Conservation (phyloP, 2,797 vertebrate species). For the Micromesistius poutassou region DNA sequence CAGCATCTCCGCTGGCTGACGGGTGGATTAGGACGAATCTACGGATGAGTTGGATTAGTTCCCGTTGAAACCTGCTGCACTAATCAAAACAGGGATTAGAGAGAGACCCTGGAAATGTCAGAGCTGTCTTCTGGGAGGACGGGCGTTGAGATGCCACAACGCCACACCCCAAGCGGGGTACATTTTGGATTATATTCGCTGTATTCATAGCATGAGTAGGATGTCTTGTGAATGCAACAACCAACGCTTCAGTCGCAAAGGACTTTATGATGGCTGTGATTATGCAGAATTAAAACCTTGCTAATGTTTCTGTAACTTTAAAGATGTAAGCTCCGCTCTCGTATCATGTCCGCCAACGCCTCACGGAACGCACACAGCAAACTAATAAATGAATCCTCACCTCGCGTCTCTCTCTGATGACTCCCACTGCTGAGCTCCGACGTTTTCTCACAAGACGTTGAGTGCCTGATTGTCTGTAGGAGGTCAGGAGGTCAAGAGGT, state of each 20-base stretch:
- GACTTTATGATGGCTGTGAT: neutral
- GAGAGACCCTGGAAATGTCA: constrained; percentile 68
- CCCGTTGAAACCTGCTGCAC: constrained; percentile 58
- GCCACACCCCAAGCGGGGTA: neutral
- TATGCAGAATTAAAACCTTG: neutral
- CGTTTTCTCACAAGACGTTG: neutral
- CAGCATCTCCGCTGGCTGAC: constrained; percentile 41
- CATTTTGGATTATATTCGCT: constrained; percentile 31
- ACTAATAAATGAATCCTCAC: no score
- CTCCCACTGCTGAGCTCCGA: neutral
- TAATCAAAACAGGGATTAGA: constrained; percentile 63
- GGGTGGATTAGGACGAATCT: constrained; percentile 39
- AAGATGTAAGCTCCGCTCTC: neutral
- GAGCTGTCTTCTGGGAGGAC: constrained; percentile 61
- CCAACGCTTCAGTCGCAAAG: neutral
- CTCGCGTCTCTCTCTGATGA: neutral
- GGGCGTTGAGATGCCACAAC: constrained; percentile 6
- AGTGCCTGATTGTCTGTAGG: neutral
- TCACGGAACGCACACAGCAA: no score
- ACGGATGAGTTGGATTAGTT: constrained; percentile 52
- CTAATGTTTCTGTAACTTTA: neutral
- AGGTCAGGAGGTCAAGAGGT: no score
- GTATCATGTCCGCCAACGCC: neutral
- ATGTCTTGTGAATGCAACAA: neutral
- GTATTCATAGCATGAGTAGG: constrained; percentile 31